Evolutionary conservation across 2,888 invertebrate species (phyloP).

Genomic region (Campoletis raptor): DNA sequence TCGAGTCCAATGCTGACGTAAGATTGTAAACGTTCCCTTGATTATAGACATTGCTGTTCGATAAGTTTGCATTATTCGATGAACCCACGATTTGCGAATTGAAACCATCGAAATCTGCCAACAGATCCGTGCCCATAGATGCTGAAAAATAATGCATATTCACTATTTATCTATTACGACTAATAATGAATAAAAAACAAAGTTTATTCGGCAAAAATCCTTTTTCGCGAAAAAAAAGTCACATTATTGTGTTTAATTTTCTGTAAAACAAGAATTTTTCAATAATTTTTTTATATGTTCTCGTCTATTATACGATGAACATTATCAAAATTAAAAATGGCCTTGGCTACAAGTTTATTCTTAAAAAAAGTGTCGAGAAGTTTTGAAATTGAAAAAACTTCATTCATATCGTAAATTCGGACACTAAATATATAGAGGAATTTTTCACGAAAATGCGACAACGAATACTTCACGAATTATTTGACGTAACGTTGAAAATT

Average conservation of each 20-base stretch:
- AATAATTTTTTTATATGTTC: no score
- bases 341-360: not conserved
- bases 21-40: slow-evolving; percentile 58
- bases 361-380: not conserved
- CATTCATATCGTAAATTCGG: no score
- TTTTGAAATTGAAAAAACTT: not conserved
- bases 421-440: no score
- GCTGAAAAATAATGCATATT: slow-evolving; percentile 66
- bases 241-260: no score
- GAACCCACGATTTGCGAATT: slow-evolving; percentile 74
- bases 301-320: no score
- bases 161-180: not conserved
- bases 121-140: slow-evolving; percentile 83
- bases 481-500: not conserved
- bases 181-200: not conserved
- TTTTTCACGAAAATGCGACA: no score
- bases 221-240: no score
- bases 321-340: not conserved
- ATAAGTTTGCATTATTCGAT: slow-evolving; percentile 78
- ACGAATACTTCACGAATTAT: no score
- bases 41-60: slow-evolving; percentile 69
- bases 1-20: slow-evolving; percentile 68
- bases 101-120: slow-evolving; percentile 85
- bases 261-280: no score
- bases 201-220: not conserved